Conservation (phyloP, 2,888 invertebrate species). For the Carpatolechia fugitivella region DNA sequence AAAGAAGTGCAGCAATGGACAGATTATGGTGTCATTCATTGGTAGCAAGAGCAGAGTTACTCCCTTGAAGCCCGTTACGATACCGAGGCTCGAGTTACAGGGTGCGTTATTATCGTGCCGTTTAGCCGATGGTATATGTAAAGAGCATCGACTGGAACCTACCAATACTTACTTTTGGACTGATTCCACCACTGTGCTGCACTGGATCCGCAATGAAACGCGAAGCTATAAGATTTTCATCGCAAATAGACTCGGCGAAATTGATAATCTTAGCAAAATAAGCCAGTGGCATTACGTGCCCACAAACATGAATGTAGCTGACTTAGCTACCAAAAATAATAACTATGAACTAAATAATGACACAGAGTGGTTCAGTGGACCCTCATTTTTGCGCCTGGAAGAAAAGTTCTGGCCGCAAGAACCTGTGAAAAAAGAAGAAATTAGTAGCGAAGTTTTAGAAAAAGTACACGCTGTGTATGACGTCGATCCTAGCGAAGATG, state of each 20-base stretch:
- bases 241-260: constrained; percentile 20
- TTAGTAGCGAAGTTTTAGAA: neutral
- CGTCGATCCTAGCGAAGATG: neutral
- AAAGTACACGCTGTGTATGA: neutral
- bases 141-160: constrained; percentile 5
- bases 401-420: neutral
- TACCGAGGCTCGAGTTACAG: too few relatives aligned
- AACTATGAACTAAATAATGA: neutral
- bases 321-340: neutral
- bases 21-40: constrained; percentile 15
- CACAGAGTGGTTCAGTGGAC: neutral
- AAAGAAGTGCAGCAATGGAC: constrained; percentile 17
- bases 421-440: neutral
- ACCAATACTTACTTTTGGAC: constrained; percentile 12
- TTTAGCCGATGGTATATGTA: constrained; percentile 15
- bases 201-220: constrained; percentile 15
- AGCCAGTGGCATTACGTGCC: neutral
- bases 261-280: constrained; percentile 17
- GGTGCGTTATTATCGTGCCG: constrained; percentile 20
- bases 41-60: constrained; percentile 12
- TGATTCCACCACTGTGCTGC: constrained; percentile 17
- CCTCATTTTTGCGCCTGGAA: neutral
- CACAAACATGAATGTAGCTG: neutral
- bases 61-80: constrained; percentile 10
- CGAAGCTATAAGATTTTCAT: constrained; percentile 20